Conservation (phyloP, 2,113 vertebrate species). For the Dunckerocampus dactyliophorus region DNA sequence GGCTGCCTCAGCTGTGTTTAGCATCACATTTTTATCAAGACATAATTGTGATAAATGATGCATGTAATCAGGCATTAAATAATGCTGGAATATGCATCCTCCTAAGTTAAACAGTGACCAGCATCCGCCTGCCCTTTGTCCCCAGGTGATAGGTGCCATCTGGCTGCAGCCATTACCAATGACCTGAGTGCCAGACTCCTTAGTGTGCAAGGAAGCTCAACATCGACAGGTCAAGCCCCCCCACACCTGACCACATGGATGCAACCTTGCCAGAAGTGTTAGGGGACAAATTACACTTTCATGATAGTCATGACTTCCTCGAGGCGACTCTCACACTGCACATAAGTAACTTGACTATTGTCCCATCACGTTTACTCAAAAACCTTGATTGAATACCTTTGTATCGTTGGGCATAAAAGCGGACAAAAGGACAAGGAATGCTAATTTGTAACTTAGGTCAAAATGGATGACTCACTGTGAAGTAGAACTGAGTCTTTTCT, state of each 20-base stretch:
- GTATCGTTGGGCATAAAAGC: not conserved
- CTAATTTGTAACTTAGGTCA: too few relatives aligned
- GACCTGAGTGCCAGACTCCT: slow-evolving; percentile 75
- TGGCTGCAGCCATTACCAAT: slow-evolving; percentile 67
- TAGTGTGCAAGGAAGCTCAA: slow-evolving; percentile 71
- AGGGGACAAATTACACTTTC: slow-evolving; percentile 70
- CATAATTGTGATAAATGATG: slow-evolving; percentile 81
- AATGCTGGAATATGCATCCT: slow-evolving; percentile 76
- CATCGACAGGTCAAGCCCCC: slow-evolving; percentile 70
- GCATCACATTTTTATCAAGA: slow-evolving; percentile 77
- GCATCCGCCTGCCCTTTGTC: slow-evolving; percentile 69
- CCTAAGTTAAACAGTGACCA: slow-evolving; percentile 72
- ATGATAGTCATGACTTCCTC: slow-evolving; percentile 27
- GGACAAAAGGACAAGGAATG: not conserved
- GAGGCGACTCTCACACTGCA: slow-evolving; percentile 17
- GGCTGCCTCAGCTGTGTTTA: slow-evolving; percentile 69
- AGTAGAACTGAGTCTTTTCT: too few relatives aligned
- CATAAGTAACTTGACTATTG: not conserved
- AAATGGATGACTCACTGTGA: too few relatives aligned
- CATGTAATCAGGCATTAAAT: slow-evolving; percentile 80
- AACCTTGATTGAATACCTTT: not conserved
- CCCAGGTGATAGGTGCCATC: slow-evolving; percentile 76
- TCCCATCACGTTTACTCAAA: not conserved
- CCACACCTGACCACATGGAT: slow-evolving; percentile 71
- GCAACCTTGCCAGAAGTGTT: slow-evolving; percentile 74